Conservation (phyloP, 2,113 vertebrate species). For the Python bivittatus region DNA sequence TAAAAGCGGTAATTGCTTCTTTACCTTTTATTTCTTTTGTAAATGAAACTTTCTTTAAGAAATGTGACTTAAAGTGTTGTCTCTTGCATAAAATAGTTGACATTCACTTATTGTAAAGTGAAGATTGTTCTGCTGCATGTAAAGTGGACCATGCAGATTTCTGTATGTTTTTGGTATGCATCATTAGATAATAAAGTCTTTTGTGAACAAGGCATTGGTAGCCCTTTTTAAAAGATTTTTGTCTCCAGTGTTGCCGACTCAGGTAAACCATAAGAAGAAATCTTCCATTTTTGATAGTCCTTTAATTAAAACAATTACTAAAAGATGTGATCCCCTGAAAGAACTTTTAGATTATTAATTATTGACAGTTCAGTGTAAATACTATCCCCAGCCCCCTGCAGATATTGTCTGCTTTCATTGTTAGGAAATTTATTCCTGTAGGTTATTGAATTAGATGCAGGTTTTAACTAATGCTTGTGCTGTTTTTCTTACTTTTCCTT, state of each 20-base stretch:
- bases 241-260: conserved; percentile 81
- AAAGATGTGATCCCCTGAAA: conserved; percentile 56
- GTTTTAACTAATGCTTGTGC: conserved; percentile 90
- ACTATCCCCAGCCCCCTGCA: conserved; percentile 48
- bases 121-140: conserved; percentile 86
- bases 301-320: conserved; percentile 69
- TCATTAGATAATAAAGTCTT: conserved; percentile 90
- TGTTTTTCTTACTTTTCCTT: conserved; percentile 93
- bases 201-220: conserved; percentile 87
- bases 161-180: conserved; percentile 89
- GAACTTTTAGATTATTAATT: conserved; percentile 63
- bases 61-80: conserved; percentile 83
- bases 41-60: conserved; percentile 85
- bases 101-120: conserved; percentile 87
- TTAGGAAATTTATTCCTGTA: conserved; percentile 81
- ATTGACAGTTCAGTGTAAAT: conserved; percentile 48
- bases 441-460: conserved; percentile 69
- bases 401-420: conserved; percentile 75
- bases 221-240: conserved; percentile 83
- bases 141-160: conserved; percentile 83
- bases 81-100: conserved; percentile 85
- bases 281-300: conserved; percentile 65
- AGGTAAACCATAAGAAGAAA: conserved; percentile 74
- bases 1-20: conserved; percentile 96
- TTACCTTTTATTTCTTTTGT: conserved; percentile 91